Evolutionary conservation across 2,888 invertebrate species (phyloP).

Genomic region (Steromphala cineraria): DNA sequence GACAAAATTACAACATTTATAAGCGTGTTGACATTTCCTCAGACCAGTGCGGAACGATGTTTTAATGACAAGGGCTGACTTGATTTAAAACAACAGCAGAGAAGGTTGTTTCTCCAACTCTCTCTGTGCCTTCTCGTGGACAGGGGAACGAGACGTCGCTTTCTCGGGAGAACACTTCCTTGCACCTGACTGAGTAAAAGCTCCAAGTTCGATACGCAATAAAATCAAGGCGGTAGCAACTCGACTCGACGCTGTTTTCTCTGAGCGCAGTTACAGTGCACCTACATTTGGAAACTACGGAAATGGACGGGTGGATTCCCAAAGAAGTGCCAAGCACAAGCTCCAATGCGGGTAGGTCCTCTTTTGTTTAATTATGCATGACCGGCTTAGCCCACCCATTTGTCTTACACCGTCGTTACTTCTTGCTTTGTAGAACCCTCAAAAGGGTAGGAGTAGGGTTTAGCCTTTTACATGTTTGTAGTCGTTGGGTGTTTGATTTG

Average conservation of each 20-base stretch:
- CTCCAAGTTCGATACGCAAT: constrained; percentile 15
- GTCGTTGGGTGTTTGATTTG: neutral
- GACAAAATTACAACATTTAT: neutral
- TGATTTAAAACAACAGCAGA: constrained; percentile 8
- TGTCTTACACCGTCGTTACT: no score
- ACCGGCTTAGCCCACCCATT: no score
- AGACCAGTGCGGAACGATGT: neutral
- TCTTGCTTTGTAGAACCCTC: no score
- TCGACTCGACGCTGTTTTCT: no score
- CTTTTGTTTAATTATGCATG: no score
- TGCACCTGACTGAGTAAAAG: constrained; percentile 7
- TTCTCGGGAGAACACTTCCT: neutral
- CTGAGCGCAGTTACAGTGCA: no score
- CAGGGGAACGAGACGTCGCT: neutral
- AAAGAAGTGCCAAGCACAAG: neutral
- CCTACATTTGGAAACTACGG: neutral
- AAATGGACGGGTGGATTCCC: neutral
- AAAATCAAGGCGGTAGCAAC: neutral
- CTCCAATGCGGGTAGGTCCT: neutral
- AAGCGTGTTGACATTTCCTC: neutral
- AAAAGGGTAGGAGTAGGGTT: neutral
- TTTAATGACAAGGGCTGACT: neutral
- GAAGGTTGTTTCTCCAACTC: neutral
- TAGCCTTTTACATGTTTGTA: neutral
- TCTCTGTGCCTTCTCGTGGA: neutral